These are phyloP conservation scores for Thera obeliscata DNA, from an alignment of 2,888 invertebrate genomes.

Conservation along the genomic window DNA sequence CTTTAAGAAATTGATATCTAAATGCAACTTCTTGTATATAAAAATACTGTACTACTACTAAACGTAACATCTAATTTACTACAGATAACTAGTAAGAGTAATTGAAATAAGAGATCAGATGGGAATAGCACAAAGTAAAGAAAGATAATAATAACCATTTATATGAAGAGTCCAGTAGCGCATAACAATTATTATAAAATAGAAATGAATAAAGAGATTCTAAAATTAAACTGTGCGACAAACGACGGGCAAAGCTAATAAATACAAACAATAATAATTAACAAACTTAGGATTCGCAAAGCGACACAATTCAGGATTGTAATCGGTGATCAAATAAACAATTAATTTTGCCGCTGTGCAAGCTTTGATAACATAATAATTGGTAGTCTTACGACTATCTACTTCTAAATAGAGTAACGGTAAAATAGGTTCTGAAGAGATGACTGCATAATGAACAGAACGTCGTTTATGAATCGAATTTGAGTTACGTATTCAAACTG, in stretches of 20 bases:
- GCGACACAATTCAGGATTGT: constrained; percentile 39
- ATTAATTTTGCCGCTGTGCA: constrained; percentile 40
- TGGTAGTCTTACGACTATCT: constrained; percentile 27
- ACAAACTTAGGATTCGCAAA: constrained; percentile 30
- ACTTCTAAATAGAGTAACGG: constrained; percentile 3
- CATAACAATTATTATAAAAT: neutral
- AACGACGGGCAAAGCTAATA: constrained; percentile 25
- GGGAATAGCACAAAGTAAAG: too few species aligned
- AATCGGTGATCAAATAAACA: constrained; percentile 41
- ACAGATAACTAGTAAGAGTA: too few species aligned
- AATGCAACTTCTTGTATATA: neutral
- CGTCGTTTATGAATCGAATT: too few species aligned
- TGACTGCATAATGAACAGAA: neutral
- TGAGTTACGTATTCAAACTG: too few species aligned
- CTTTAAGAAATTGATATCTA: neutral
- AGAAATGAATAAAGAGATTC: neutral
- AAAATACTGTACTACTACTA: too few species aligned
- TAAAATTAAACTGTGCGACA: constrained; percentile 16
- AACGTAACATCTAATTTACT: too few species aligned
- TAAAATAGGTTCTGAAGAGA: constrained; percentile 1
- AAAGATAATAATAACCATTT: too few species aligned
- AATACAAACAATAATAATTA: constrained; percentile 29
- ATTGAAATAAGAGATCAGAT: too few species aligned
- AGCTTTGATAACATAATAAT: constrained; percentile 39
- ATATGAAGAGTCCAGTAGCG: neutral